These are phyloP conservation scores for Lasioglossum zephyrum DNA, from an alignment of 2,888 invertebrate genomes.

Conservation along the genomic window DNA sequence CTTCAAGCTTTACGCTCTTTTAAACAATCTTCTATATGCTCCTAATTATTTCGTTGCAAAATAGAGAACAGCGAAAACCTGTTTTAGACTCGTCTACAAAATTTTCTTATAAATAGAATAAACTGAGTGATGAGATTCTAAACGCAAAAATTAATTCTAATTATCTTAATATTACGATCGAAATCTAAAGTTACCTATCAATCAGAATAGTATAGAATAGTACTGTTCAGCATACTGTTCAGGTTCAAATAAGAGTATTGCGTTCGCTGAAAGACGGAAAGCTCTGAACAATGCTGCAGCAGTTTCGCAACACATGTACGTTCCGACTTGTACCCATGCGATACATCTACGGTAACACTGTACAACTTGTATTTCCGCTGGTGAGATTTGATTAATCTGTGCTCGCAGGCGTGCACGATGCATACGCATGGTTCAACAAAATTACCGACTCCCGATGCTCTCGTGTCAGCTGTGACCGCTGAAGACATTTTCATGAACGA, in stretches of 20 bases:
- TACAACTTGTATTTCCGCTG: not conserved
- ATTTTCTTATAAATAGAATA: no score
- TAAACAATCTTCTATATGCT: no score
- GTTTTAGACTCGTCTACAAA: not conserved
- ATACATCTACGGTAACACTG: not conserved
- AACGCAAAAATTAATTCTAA: no score
- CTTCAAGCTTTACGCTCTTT: not conserved
- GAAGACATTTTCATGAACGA: constrained; percentile 16
- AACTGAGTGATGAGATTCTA: no score
- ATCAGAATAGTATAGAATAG: no score
- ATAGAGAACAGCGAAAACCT: not conserved
- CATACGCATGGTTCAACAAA: not conserved
- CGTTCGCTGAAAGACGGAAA: not conserved
- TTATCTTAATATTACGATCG: no score
- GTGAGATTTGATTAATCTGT: not conserved
- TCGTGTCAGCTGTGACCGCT: not conserved
- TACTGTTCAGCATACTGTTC: no score
- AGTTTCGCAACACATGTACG: not conserved
- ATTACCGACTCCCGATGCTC: not conserved
- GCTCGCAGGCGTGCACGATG: constrained; percentile 4
- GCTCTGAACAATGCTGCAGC: no score
- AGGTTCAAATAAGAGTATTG: not conserved
- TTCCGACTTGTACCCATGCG: not conserved
- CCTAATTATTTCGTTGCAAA: no score
- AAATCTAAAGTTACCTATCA: no score